A percentile compares a stretch with the other conserved stretches of the same genome.
These are phyloP conservation scores for Polymixis flavicincta DNA, from an alignment of 2,888 invertebrate species.

Conservation along the genomic window DNA sequence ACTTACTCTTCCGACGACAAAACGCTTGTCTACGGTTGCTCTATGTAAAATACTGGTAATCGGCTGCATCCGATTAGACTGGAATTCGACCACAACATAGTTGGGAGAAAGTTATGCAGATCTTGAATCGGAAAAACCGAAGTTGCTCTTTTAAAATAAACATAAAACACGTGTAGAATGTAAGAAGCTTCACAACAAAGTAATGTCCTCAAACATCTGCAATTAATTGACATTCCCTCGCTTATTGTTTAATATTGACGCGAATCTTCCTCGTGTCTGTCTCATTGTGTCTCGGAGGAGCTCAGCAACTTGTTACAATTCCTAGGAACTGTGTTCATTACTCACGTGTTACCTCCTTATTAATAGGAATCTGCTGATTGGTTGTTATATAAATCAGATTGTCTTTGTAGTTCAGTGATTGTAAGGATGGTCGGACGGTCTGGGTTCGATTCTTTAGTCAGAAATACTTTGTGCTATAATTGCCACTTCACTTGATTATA, in stretches of 20 bases:
- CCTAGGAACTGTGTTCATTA: conserved; percentile 9
- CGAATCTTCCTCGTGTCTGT: neutral
- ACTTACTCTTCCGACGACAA: too few species aligned
- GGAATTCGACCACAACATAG: too few species aligned
- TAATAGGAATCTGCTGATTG: conserved; percentile 7
- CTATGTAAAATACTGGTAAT: neutral
- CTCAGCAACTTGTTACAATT: conserved; percentile 20
- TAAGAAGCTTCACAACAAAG: neutral
- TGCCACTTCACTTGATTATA: too few species aligned
- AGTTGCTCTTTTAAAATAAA: neutral
- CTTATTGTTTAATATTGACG: conserved; percentile 2
- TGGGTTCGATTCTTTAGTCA: neutral
- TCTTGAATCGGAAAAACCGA: too few species aligned
- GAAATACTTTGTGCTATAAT: too few species aligned
- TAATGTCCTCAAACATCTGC: neutral
- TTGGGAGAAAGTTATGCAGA: neutral
- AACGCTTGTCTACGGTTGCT: too few species aligned
- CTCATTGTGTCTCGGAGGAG: neutral
- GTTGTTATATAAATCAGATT: neutral
- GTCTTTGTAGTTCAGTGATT: neutral
- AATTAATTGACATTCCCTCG: conserved; percentile 31
- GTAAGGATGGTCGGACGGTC: too few species aligned
- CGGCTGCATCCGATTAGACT: too few species aligned
- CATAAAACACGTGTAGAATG: conserved; percentile 4
- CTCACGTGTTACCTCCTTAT: conserved; percentile 10